phyloP scores from a whole-genome alignment of 2,888 invertebrate species.

The Laspeyria flexula region DNA sequence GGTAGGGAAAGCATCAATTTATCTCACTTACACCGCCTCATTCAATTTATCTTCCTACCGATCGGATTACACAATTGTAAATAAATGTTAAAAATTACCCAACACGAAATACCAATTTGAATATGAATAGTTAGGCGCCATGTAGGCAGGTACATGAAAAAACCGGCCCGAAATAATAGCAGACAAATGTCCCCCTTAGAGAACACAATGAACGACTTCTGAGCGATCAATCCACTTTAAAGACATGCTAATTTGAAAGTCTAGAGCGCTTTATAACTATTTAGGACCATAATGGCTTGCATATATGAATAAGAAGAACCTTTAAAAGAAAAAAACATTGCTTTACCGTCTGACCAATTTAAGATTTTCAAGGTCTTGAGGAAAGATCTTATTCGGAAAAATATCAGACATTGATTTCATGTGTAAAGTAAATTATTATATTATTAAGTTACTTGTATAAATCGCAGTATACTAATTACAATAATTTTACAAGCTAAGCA shows the following conservation, averaged over 20 bases:
- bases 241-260: conserved; percentile 80
- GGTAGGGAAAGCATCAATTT: conserved; percentile 60
- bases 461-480: no score
- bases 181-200: conserved; percentile 80
- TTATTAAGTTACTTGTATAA: no score
- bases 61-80: conserved; percentile 80
- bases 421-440: no score
- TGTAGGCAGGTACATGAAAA: conserved; percentile 83
- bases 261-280: conserved; percentile 67
- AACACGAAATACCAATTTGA: conserved; percentile 80
- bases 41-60: conserved; percentile 66
- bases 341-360: conserved; percentile 20
- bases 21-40: conserved; percentile 64
- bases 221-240: conserved; percentile 76
- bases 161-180: conserved; percentile 81
- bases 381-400: not conserved
- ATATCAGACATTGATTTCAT: no score
- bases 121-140: conserved; percentile 85
- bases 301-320: conserved; percentile 58
- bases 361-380: not conserved
- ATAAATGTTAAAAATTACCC: conserved; percentile 81
- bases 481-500: no score
- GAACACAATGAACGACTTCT: conserved; percentile 78
- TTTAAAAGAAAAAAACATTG: conserved; percentile 25
- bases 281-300: conserved; percentile 56